Evolutionary conservation across 2,888 invertebrate species (phyloP).

Genomic region (Achlya flavicornis): DNA sequence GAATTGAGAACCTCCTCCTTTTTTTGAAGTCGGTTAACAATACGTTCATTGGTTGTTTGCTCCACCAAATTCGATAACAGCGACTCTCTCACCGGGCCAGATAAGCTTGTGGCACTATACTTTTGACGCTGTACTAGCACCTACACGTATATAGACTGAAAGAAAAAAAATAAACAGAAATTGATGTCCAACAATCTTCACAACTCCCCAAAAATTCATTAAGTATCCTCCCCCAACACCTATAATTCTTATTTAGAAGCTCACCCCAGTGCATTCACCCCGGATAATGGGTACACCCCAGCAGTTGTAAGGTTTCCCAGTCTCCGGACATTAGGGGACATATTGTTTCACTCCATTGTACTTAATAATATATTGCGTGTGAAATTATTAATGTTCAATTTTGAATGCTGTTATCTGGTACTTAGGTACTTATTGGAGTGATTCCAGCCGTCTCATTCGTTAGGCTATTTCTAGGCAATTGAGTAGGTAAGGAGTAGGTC

Average conservation of each 20-base stretch:
- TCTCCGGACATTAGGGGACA: conserved; percentile 6
- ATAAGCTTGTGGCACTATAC: too few species aligned
- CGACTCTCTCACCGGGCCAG: too few species aligned
- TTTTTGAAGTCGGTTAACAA: too few species aligned
- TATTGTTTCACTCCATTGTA: conserved; percentile 27
- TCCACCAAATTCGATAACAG: too few species aligned
- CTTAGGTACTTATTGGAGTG: background rate
- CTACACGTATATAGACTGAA: too few species aligned
- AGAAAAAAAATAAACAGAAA: background rate
- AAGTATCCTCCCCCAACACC: background rate
- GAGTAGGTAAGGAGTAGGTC: too few species aligned
- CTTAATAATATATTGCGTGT: conserved; percentile 15
- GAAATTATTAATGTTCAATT: conserved; percentile 11
- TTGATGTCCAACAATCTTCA: background rate
- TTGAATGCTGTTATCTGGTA: background rate
- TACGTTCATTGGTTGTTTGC: too few species aligned
- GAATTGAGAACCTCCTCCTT: too few species aligned
- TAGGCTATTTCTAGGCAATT: too few species aligned
- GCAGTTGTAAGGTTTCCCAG: conserved; percentile 31
- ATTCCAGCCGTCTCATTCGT: too few species aligned
- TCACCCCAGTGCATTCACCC: conserved; percentile 28
- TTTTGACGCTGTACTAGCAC: too few species aligned
- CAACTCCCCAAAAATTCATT: background rate
- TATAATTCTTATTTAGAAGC: conserved; percentile 6
- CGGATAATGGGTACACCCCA: conserved; percentile 16